phyloP scores from a whole-genome alignment of 2,113 vertebrate genomes.

The Mus pahari region DNA sequence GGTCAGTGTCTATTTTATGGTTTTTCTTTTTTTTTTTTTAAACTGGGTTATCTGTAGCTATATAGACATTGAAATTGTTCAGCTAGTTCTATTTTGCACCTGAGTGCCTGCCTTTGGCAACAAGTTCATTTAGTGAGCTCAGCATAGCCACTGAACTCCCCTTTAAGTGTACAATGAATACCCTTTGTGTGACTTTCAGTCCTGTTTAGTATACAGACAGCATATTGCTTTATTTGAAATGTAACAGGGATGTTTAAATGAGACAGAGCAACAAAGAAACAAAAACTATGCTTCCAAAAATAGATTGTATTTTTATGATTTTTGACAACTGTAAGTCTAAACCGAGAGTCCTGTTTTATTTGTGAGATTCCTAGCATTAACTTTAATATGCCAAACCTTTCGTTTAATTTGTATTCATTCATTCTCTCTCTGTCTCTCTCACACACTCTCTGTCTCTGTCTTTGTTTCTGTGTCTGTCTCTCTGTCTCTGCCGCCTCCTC shows the following conservation, averaged over 20 bases:
- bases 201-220: slow-evolving; percentile 77
- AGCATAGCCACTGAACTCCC: slow-evolving; percentile 69
- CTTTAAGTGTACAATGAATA: slow-evolving; percentile 77
- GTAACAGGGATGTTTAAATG: slow-evolving; percentile 76
- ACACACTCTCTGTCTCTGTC: slow-evolving; percentile 15
- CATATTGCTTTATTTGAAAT: slow-evolving; percentile 81
- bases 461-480: not conserved
- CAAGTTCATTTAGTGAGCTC: slow-evolving; percentile 61
- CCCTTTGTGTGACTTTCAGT: slow-evolving; percentile 77
- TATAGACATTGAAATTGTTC: slow-evolving; percentile 81
- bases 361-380: slow-evolving; percentile 73
- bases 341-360: slow-evolving; percentile 73
- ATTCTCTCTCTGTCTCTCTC: not conserved
- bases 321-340: slow-evolving; percentile 79
- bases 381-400: slow-evolving; percentile 40
- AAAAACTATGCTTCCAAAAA: slow-evolving; percentile 69
- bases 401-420: not conserved
- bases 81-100: slow-evolving; percentile 74
- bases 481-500: too few relatives aligned
- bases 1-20: slow-evolving; percentile 75
- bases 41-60: slow-evolving; percentile 77
- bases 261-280: slow-evolving; percentile 61
- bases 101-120: slow-evolving; percentile 67
- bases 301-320: slow-evolving; percentile 71
- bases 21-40: slow-evolving; percentile 73